Base-by-base conservation (phyloP, 2,113 vertebrate genomes). In the Macquaria ambigua region DNA sequence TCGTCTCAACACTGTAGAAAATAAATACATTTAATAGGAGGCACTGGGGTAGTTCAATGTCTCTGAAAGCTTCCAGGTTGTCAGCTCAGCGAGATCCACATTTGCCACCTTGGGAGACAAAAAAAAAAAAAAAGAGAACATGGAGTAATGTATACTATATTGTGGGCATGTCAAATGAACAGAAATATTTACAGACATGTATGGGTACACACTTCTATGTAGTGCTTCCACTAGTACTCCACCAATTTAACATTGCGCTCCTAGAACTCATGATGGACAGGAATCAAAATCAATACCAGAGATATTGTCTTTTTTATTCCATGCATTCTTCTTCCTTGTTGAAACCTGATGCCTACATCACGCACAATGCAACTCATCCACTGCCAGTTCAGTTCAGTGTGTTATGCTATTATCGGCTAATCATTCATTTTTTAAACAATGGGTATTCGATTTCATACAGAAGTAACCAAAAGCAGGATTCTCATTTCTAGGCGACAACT, bases 11-110 rank as follows among this genome's bases (percentile, higher is more conserved):
- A 74, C 59, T 63, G 79, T 76, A 86, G 90, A 86, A 87, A 93
- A 92, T 87, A 92, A 91, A 93, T 90, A 94, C 92, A 89, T 94
- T 93, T 83, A 50, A 93, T 80, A 91, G 91, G 92, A 97, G 97
- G 97, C 97, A 98, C 97, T 96, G 95, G 94, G 95, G 95, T 82
- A 41, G 94, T 66, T 89, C 74, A 82, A 89, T 8, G 93, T 95
- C 93, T 96, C 94, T 94, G 94, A 92, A 87, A 92, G 93, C 89
- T 94, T 93, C 93, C 92, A 94, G 93, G 97, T 96, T 96, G 95
- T 97, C 96, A 93, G 93, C 94, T 95, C 91, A 63, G 94, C 86
- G 74, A 87, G 87, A 91, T 95, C 92, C 89, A 79, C 48, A 61
- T 78, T 84, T 86, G 64, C 84, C 90, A 85, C 89, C 96, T 97